Evolutionary conservation across 2,113 vertebrate genomes (phyloP), one percentile per base, ranked within the genome.

Genomic region (Corythoichthys haematopterus): DNA sequence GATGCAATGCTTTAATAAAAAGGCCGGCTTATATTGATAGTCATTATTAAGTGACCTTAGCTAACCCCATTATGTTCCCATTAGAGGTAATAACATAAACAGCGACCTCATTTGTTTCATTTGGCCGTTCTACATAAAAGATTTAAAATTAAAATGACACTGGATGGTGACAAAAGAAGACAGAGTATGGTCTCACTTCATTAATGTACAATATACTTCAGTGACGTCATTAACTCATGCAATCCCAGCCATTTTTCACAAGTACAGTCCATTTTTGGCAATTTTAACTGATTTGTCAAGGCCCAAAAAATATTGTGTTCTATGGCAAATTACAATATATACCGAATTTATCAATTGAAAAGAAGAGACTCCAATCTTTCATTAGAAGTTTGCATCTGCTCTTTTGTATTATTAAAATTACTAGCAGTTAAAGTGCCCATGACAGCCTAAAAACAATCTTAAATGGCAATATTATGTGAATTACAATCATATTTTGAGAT

Each of bases 1-100:
- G 92, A 93, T 92, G 88, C 90, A 92, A 90, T 74, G 80, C 89
- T 89, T 91, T 91, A 92, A 93, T 93, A 91, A 93, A 87, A 84
- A 71, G 76, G 75, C 75, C 75, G 73, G 69, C 72, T 82, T 71
- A 85, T 90, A 91, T 89, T 89, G 90, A 91, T 90, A 89, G 88
- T 92, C 87, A 89, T 93, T 92, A 92, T 91, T 84, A 86, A 64
- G 57, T 74, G 77, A 87, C 84, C 81, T 71, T 63, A 80, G 79
- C 81, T 84, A 78, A 88, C 84, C 85, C 78, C 89, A 91, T 92
- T 92, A 91, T 80, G 80, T 89, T 82, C 77, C 88, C 91, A 92
- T 92, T 92, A 91, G 75, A 71, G 46, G 72, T 86, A 89, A 91
- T 91, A 91, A 91, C 85, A 86, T 69, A 86, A 55, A 78, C 83